phyloP scores from a whole-genome alignment of 1,140 invertebrate species.

The Asobara japonica region DNA sequence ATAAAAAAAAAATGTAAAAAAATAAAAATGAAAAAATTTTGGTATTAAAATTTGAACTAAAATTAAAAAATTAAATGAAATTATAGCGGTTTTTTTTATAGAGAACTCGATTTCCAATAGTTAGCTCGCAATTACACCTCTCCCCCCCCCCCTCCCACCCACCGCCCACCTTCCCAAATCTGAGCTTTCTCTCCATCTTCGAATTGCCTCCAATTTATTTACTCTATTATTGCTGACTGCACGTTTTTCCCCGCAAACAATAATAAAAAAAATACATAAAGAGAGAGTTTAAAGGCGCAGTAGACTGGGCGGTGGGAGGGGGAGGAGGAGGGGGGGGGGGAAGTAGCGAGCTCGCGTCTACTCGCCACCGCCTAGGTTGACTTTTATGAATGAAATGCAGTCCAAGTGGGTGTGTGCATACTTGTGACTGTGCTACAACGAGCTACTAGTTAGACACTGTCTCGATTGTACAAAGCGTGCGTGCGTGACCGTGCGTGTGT shows the following conservation, averaged over 20 bases:
- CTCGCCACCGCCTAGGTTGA: slow-evolving; percentile 11
- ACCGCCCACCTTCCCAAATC: too few species aligned
- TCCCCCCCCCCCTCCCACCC: too few species aligned
- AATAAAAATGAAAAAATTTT: too few species aligned
- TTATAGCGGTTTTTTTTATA: too few species aligned
- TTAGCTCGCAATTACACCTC: too few species aligned
- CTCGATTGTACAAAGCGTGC: slow-evolving; percentile 24
- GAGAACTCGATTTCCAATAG: too few species aligned
- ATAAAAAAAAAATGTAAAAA: too few species aligned
- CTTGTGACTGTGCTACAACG: slow-evolving; percentile 30
- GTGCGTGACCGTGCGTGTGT: slow-evolving; percentile 32
- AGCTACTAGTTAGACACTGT: background rate
- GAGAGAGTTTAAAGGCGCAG: background rate
- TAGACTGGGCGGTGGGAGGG: background rate
- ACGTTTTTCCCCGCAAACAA: background rate
- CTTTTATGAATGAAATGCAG: slow-evolving; percentile 37
- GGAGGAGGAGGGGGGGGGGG: background rate
- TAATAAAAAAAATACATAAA: slow-evolving; percentile 5
- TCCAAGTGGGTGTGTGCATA: slow-evolving; percentile 33
- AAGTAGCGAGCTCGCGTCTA: background rate
- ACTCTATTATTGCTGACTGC: too few species aligned
- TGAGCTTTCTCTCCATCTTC: too few species aligned
- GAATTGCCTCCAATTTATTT: too few species aligned
- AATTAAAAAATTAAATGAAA: too few species aligned
- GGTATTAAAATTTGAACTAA: too few species aligned